These are phyloP conservation scores for Siniperca knerii DNA, from an alignment of 2,113 vertebrate species.

Conservation along the genomic window DNA sequence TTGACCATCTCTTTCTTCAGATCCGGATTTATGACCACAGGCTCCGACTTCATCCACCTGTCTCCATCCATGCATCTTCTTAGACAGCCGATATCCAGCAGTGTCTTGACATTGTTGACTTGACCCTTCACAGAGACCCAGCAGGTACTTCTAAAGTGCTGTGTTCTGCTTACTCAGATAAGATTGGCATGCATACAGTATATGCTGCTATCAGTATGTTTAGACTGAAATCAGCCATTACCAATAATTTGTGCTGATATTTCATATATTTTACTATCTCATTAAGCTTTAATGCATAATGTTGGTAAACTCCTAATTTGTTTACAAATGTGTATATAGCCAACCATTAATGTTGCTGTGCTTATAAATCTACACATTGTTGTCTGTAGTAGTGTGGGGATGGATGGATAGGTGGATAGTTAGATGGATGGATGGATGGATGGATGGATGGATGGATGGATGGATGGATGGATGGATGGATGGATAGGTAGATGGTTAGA, in stretches of 20 bases:
- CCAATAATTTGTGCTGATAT: neutral
- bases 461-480: neutral
- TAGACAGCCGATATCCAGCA: neutral
- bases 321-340: neutral
- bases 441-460: neutral
- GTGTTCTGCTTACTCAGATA: neutral
- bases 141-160: neutral
- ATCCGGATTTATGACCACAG: neutral
- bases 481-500: neutral
- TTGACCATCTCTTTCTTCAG: neutral
- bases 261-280: neutral
- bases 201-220: neutral
- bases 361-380: no score
- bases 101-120: neutral
- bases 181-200: neutral
- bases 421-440: neutral
- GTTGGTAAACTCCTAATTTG: neutral
- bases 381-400: neutral
- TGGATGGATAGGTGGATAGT: neutral
- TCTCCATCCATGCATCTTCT: neutral
- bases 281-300: neutral
- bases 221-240: neutral
- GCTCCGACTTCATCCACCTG: neutral
- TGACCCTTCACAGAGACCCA: neutral
- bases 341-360: neutral